These are phyloP conservation scores for Nephila pilipes DNA, from an alignment of 1,140 invertebrate species.

Conservation along the genomic window DNA sequence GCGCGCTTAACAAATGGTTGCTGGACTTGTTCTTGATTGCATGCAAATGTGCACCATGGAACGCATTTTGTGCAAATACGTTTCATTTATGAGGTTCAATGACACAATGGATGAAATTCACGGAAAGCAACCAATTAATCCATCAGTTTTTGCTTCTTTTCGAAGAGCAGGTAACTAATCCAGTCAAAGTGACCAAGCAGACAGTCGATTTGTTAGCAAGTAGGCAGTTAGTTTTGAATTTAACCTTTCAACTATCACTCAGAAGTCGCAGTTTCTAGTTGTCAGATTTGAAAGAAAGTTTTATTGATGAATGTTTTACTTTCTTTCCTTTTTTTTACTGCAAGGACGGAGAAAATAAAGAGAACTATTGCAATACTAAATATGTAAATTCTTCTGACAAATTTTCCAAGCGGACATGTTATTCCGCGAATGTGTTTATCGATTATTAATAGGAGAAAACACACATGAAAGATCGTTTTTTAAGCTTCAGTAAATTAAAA, in stretches of 20 bases:
- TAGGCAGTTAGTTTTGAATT: neutral
- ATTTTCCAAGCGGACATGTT: too few relatives aligned
- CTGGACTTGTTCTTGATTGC: constrained; percentile 20
- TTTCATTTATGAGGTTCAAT: neutral
- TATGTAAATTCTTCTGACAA: too few relatives aligned
- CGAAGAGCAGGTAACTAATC: neutral
- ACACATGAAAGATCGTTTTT: too few relatives aligned
- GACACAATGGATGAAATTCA: neutral
- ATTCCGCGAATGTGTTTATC: too few relatives aligned
- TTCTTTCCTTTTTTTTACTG: too few relatives aligned
- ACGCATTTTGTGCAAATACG: neutral
- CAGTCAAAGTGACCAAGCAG: neutral
- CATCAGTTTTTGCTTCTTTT: neutral
- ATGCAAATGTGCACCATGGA: neutral
- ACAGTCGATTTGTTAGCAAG: neutral
- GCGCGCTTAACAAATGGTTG: neutral
- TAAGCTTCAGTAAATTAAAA: too few relatives aligned
- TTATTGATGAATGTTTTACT: too few relatives aligned
- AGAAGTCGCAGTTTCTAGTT: too few relatives aligned
- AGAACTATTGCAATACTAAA: too few relatives aligned
- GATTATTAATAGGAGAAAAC: too few relatives aligned
- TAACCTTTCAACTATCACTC: neutral
- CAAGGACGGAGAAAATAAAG: too few relatives aligned
- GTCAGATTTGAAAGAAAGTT: too few relatives aligned
- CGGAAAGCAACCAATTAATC: neutral